Evolutionary conservation across 2,797 vertebrate genomes (phyloP).

Genomic region (Furcifer pardalis): DNA sequence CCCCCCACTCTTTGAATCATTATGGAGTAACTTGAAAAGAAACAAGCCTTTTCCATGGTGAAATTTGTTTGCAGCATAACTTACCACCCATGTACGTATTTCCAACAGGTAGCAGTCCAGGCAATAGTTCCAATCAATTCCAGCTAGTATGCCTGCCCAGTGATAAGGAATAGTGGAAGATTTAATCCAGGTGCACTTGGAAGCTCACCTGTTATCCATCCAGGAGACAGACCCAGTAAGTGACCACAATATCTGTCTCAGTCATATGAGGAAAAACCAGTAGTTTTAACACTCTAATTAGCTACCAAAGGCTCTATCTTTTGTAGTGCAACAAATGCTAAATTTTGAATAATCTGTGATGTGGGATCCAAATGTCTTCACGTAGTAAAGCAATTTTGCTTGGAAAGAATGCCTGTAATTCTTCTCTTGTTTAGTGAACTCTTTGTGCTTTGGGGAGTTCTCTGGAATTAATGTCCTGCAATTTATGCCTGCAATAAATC

Average conservation of each 20-base stretch:
- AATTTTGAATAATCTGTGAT: too few relatives aligned
- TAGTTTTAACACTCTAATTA: too few relatives aligned
- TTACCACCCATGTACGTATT: neutral
- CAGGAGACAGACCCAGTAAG: too few relatives aligned
- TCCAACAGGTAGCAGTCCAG: too few relatives aligned
- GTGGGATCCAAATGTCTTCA: too few relatives aligned
- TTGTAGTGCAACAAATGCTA: too few relatives aligned
- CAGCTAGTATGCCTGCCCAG: neutral
- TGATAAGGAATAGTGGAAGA: neutral
- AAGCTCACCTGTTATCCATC: neutral
- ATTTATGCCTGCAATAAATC: too few relatives aligned
- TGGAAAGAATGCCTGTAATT: too few relatives aligned
- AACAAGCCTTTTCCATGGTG: neutral
- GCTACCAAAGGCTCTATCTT: too few relatives aligned
- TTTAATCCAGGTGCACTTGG: neutral
- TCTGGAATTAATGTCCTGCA: neutral
- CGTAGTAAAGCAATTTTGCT: too few relatives aligned
- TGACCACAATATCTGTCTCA: too few relatives aligned
- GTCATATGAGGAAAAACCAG: too few relatives aligned
- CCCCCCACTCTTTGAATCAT: conserved; percentile 16
- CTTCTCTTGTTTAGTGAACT: neutral
- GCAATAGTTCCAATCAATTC: neutral
- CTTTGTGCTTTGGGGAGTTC: neutral
- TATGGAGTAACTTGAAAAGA: conserved; percentile 11
- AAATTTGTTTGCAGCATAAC: conserved; percentile 3